Evolutionary conservation across 1,140 invertebrate genomes (phyloP).

Genomic region (Bacillus rossius): DNA sequence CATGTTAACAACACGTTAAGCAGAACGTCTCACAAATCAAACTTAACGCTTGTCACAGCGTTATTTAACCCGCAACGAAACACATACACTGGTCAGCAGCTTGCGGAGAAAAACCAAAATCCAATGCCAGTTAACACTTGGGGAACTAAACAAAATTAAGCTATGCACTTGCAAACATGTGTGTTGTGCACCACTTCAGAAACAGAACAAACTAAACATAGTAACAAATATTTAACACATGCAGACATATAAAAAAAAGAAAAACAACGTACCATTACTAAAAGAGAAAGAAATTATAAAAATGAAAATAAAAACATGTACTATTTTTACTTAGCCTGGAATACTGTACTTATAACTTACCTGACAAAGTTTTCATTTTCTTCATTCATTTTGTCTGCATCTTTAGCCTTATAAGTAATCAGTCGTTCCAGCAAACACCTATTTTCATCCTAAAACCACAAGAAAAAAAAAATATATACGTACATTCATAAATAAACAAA

Average conservation of each 20-base stretch:
- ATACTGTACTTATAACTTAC: conserved; percentile 47
- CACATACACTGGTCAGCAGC: no score
- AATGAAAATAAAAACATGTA: not conserved
- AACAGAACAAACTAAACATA: conserved; percentile 12
- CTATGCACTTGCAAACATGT: no score
- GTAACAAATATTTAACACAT: not conserved
- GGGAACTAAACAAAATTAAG: no score
- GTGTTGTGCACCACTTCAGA: not conserved
- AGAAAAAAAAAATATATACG: not conserved
- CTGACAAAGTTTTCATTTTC: conserved; percentile 90
- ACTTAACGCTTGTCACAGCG: no score
- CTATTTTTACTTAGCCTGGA: not conserved
- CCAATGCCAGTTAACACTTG: no score
- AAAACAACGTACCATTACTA: conserved; percentile 8
- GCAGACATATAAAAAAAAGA: conserved; percentile 2
- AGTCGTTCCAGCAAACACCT: conserved; percentile 77
- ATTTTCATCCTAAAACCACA: conserved; percentile 76
- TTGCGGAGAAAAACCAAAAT: no score
- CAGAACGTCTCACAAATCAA: no score
- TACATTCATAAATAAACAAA: not conserved
- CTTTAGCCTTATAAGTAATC: conserved; percentile 87
- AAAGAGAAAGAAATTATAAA: conserved; percentile 1
- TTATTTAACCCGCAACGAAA: no score
- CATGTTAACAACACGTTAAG: no score
- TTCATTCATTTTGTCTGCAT: conserved; percentile 91